Conservation (phyloP, 2,113 vertebrate genomes). For the Mohoua ochrocephala region DNA sequence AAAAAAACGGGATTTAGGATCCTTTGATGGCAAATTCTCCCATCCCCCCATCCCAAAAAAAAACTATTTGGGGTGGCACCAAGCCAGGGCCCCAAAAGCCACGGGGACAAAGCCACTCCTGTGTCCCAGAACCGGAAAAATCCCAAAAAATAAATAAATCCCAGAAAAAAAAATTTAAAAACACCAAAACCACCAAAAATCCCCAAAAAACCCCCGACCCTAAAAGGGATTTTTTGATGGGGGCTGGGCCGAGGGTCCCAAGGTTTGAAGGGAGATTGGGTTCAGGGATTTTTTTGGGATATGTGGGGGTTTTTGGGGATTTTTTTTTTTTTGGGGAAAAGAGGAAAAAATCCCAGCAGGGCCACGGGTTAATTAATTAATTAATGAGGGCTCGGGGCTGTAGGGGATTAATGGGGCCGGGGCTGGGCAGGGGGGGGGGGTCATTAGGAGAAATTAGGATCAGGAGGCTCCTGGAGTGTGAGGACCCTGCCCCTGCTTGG, state of each 20-base stretch:
- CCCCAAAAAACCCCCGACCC: neutral
- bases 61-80: neutral
- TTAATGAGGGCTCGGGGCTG: neutral
- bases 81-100: neutral
- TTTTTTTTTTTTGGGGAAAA: neutral
- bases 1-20: neutral
- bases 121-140: neutral
- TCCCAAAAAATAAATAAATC: neutral
- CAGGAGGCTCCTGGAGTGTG: neutral
- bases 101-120: neutral
- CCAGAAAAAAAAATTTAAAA: neutral
- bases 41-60: neutral
- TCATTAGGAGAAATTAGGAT: neutral
- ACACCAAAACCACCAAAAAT: neutral
- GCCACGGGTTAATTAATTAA: neutral
- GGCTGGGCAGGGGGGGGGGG: no score
- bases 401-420: neutral
- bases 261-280: neutral
- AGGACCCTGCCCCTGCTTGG: neutral
- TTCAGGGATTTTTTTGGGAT: rapidly evolving
- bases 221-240: neutral
- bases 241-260: neutral
- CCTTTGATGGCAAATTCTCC: neutral
- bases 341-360: neutral
- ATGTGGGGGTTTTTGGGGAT: neutral